Evolutionary conservation across 1,140 invertebrate genomes (phyloP), one percentile per base, ranked within the genome.

Genomic region (Limonius californicus): DNA sequence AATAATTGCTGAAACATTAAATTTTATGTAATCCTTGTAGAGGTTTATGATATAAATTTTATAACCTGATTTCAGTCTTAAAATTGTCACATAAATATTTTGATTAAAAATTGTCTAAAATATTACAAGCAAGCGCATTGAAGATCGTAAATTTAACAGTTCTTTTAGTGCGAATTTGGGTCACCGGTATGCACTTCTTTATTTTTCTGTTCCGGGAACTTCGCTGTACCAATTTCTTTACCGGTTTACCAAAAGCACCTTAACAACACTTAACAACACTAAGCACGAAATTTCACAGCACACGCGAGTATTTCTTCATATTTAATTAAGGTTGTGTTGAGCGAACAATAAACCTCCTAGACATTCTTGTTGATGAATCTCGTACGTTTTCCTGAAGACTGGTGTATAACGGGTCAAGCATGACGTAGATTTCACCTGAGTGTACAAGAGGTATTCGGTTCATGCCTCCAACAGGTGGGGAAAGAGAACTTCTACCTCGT

Each of bases 361-460:
- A 7, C 4, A 45, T n/a, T 45, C 43, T 45, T 45, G 43, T 45
- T 4, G 6, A 45, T 45, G 12, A 45, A 45, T 15, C 43, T 45
- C 15, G 43, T 18, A 45, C 12, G n/a, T 45, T 45, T 45, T 45
- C 43, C 43, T 45, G n/a, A 45, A 45, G 43, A 45, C 43, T 45
- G 43, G 43, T 18, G 43, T 45, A 45, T 45, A 45, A 45, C 43
- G 43, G 43, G 16, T 14, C 43, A 45, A 45, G n/a, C 43, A 45
- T 45, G 43, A 45, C 43, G 43, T 45, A 45, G 43, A 45, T 45
- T 45, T 45, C 43, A 45, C 43, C 43, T 45, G 43, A 45, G 43
- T 45, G 43, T 45, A 7, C n/a, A 45, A 45, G 43, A 45, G 43
- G 43, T 4, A 45, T 45, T 45, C 43, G 3, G 43, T 45, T 45